Base-by-base conservation (phyloP, 1,140 invertebrate genomes). In the Colletes gigas region DNA sequence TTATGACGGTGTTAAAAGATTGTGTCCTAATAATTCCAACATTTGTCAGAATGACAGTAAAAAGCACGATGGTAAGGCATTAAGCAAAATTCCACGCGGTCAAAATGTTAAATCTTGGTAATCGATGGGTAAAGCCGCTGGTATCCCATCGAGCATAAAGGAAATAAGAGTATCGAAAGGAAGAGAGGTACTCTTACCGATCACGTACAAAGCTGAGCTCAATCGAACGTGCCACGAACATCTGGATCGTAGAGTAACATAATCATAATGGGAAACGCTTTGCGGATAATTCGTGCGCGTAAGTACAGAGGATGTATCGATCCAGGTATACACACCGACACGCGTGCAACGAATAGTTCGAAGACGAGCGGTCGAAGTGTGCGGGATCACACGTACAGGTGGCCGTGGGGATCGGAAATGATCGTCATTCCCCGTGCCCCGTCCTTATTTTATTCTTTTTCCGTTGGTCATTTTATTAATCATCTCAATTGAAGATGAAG, bases 191-290 rank as follows among this genome's bases (percentile, higher is more conserved):
- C 81, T 69, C 84, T 85, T 78, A 75, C 85, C 84, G 85, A 86
- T 87, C 85, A 87, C 85, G 85, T 87, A 87, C 84, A 55, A 73
- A 77, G 81, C 78, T 67, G 69, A 60, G 84, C 47, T 60, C 44
- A 73, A 86, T 86, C 81, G 82, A 69, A 86, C 85, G 84, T 87
- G 85, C 81, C 65, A 77, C 78, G 78, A 79, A 83, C 85, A 87
- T 87, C 85, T 87, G 85, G 85, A 87, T 87, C 84, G 84, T 80
- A 79, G 84, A 85, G 82, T 70, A 86, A 77, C 84, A 86, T 83
- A 83, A 87, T 87, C 85, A 86, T 87, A 87, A 87, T 87, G 85
- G 85, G 72, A 83, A 82, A 79, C 85, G 85, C 86, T 87, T 87
- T 87, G 79, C 86, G 75, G 85, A 87, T 87, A 83, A 87, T 84